A percentile compares a stretch with the other conserved stretches of the same genome.
These are phyloP conservation scores for Drosophila nigricruria DNA, from an alignment of 2,888 invertebrate genomes.

Conservation along the genomic window DNA sequence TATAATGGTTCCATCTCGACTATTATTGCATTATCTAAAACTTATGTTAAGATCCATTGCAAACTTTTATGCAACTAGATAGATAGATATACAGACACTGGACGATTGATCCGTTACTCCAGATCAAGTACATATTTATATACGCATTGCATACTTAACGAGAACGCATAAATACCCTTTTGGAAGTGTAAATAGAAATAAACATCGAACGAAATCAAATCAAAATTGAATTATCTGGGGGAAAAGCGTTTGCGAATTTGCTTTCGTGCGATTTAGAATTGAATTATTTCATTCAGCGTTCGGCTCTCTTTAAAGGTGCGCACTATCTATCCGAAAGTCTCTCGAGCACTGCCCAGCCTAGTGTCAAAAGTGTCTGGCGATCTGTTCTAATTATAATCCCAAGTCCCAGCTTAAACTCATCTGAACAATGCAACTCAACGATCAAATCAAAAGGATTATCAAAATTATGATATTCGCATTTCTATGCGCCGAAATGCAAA, in stretches of 20 bases:
- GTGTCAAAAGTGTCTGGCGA: neutral
- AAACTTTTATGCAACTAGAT: too few species aligned
- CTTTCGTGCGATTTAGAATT: slow-evolving; percentile 59
- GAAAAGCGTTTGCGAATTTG: slow-evolving; percentile 70
- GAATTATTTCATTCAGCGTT: slow-evolving; percentile 65
- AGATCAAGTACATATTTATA: neutral
- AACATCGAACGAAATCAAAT: slow-evolving; percentile 65
- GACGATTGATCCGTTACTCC: fast-evolving
- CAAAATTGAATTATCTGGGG: slow-evolving; percentile 72
- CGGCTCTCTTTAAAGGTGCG: slow-evolving; percentile 63
- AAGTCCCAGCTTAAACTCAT: neutral
- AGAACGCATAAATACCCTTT: too few species aligned
- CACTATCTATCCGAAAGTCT: slow-evolving; percentile 11
- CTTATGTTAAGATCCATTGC: neutral
- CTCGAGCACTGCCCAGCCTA: neutral
- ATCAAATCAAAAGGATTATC: slow-evolving; percentile 66
- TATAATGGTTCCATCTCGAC: neutral
- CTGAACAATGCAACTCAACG: slow-evolving; percentile 63
- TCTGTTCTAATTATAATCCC: neutral
- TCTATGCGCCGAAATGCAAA: slow-evolving; percentile 82
- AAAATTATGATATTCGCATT: slow-evolving; percentile 80
- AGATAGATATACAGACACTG: neutral
- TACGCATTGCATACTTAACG: neutral
- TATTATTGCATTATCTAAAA: neutral
- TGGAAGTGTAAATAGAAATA: slow-evolving; percentile 1